Percentiles rank a stretch among this genome's conserved stretches.
These are phyloP conservation scores for Brachionus sp. DNA, from an alignment of 1,140 invertebrate species.

Conservation along the genomic window DNA sequence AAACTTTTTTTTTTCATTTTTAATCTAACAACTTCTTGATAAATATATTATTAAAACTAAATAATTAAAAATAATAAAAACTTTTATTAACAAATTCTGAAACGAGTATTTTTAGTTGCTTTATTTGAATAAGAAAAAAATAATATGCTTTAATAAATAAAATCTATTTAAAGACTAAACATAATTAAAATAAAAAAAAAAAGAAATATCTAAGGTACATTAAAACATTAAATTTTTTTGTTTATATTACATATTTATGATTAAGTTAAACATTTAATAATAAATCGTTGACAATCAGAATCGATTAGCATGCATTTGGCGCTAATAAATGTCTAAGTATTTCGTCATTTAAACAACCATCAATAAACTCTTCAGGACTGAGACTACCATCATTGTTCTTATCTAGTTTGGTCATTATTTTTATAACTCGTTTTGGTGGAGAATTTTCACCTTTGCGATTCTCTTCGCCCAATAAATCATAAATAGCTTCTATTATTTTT, in stretches of 20 bases:
- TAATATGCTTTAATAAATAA: too few species aligned
- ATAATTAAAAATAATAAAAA: too few species aligned
- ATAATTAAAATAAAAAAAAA: too few species aligned
- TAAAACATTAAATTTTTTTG: background rate
- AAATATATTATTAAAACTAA: too few species aligned
- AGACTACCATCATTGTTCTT: conserved; percentile 30
- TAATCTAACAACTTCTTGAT: too few species aligned
- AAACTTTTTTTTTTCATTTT: too few species aligned
- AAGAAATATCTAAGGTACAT: background rate
- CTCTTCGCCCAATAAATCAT: conserved; percentile 45
- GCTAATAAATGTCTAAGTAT: conserved; percentile 38
- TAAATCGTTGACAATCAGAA: background rate
- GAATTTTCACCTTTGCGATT: conserved; percentile 46
- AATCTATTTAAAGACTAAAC: background rate
- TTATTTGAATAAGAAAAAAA: too few species aligned
- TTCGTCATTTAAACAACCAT: conserved; percentile 46
- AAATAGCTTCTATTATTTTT: conserved; percentile 47
- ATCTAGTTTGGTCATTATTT: conserved; percentile 45
- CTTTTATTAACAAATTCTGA: too few species aligned
- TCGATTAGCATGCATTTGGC: conserved; percentile 35
- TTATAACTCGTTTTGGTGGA: conserved; percentile 25
- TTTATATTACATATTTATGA: background rate
- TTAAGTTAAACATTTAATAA: background rate
- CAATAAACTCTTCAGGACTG: conserved; percentile 44
- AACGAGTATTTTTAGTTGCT: too few species aligned